These are phyloP conservation scores for Ophion ventricosus DNA, from an alignment of 2,888 invertebrate genomes.

Conservation along the genomic window DNA sequence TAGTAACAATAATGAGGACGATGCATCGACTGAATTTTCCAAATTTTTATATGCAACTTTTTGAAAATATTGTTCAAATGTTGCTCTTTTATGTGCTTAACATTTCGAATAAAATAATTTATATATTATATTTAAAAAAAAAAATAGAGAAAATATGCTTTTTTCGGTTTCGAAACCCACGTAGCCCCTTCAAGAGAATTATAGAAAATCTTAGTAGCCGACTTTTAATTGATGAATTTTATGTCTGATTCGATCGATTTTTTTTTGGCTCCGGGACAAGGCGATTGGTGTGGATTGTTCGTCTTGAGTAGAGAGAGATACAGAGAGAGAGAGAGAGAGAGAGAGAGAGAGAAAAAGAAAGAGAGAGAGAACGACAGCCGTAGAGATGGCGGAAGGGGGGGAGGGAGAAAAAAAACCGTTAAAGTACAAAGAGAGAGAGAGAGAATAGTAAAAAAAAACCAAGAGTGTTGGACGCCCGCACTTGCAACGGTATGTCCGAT, in stretches of 20 bases:
- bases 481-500: neutral
- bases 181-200: neutral
- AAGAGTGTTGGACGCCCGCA: neutral
- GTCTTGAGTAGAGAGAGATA: slow-evolving; percentile 36
- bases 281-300: slow-evolving; percentile 65
- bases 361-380: slow-evolving; percentile 78
- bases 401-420: neutral
- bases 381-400: neutral
- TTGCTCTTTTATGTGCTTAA: no score
- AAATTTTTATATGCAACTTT: no score
- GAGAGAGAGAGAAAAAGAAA: slow-evolving; percentile 1
- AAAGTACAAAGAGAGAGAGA: neutral
- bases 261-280: neutral
- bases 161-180: no score
- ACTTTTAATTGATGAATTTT: neutral
- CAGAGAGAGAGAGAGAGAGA: slow-evolving; percentile 60
- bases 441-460: slow-evolving; percentile 76
- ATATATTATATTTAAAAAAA: no score
- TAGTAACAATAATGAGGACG: no score
- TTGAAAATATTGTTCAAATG: no score
- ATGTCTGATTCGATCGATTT: neutral
- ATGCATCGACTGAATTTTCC: no score
- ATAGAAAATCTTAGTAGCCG: neutral
- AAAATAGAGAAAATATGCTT: no score
- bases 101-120: no score